Evolutionary conservation across 1,140 invertebrate genomes (phyloP).

Genomic region (Saxidomus purpurata): DNA sequence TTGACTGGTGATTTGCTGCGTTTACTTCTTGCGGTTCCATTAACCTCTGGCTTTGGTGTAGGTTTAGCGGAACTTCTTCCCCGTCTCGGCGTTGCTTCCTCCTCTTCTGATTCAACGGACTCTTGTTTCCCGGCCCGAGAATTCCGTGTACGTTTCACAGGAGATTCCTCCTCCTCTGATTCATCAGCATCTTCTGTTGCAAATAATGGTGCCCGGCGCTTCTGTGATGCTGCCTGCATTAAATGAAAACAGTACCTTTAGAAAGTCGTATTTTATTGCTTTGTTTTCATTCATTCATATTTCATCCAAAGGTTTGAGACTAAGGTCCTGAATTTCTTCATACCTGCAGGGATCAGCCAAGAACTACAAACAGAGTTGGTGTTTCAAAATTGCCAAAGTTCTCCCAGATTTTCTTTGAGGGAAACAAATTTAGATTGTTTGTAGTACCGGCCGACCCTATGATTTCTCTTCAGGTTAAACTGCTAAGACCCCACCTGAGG

Average conservation of each 20-base stretch:
- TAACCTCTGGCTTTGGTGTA: slow-evolving; percentile 30
- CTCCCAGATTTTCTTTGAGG: too few species aligned
- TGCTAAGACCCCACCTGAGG: too few species aligned
- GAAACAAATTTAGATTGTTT: too few species aligned
- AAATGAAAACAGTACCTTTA: background rate
- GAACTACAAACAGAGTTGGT: too few species aligned
- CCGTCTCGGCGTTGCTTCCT: slow-evolving; percentile 28
- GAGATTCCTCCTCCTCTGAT: slow-evolving; percentile 34
- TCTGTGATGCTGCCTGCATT: background rate
- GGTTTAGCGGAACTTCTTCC: slow-evolving; percentile 36
- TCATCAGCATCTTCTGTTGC: slow-evolving; percentile 20
- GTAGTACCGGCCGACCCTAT: too few species aligned
- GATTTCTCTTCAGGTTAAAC: too few species aligned
- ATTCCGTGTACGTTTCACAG: slow-evolving; percentile 39
- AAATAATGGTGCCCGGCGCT: slow-evolving; percentile 27
- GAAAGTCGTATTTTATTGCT: too few species aligned
- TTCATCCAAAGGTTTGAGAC: too few species aligned
- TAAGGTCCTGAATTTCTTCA: too few species aligned
- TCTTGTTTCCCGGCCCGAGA: slow-evolving; percentile 22
- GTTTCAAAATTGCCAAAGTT: too few species aligned
- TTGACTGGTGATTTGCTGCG: slow-evolving; percentile 35
- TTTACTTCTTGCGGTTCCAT: slow-evolving; percentile 36
- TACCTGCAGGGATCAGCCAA: too few species aligned
- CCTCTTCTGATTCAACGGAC: slow-evolving; percentile 13
- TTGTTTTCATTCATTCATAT: too few species aligned